Conservation (phyloP, 2,113 vertebrate genomes). For the Junco hyemalis region DNA sequence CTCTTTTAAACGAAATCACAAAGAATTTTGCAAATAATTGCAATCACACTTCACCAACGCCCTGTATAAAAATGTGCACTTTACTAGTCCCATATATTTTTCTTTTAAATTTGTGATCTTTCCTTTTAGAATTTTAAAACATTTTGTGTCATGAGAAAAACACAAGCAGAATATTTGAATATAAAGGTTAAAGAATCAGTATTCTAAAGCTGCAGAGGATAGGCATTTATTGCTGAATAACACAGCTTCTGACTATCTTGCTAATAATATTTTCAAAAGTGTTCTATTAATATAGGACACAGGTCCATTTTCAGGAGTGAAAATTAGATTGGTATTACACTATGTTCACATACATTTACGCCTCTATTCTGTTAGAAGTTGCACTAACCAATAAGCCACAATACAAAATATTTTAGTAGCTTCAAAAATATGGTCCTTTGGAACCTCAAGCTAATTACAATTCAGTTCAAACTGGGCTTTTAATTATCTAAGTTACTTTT, state of each 20-base stretch:
- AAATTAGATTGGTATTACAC: neutral
- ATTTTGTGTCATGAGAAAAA: neutral
- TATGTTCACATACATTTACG: neutral
- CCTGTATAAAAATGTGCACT: neutral
- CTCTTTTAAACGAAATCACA: neutral
- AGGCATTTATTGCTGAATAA: neutral
- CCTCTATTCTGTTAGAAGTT: neutral
- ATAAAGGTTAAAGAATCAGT: neutral
- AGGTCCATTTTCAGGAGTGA: neutral
- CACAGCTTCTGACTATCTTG: neutral
- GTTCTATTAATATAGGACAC: neutral
- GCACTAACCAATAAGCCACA: neutral
- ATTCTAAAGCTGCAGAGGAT: neutral
- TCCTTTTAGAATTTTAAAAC: neutral
- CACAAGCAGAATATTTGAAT: neutral
- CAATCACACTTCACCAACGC: neutral
- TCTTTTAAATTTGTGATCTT: neutral
- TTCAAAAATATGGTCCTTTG: neutral
- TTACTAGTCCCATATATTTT: neutral
- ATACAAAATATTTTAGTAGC: neutral
- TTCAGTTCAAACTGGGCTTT: neutral
- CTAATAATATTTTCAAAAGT: neutral
- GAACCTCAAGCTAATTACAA: neutral
- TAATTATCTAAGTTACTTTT: slow-evolving; percentile 25
- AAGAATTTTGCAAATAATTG: neutral